Evolutionary conservation across 2,888 invertebrate species (phyloP), one percentile per base, ranked within the genome.

Genomic region (Chrysina gloriosa): DNA sequence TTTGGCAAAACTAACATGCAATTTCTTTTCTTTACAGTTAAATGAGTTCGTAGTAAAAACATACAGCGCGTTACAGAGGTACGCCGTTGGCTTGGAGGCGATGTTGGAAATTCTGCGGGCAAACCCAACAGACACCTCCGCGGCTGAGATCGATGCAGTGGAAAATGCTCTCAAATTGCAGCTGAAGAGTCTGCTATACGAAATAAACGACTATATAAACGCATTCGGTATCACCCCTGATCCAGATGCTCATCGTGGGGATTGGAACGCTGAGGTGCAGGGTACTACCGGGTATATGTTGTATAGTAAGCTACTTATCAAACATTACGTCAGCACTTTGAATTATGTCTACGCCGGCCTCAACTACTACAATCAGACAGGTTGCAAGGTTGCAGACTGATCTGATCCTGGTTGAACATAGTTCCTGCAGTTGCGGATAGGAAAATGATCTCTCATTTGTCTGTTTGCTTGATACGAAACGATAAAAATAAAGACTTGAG

Each of bases 61-160:
- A 78, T 92, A 89, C 83, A 86, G 88, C 76, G 87, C 87, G 72
- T 83, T 93, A 79, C 92, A 93, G 82, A 88, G 87, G 84, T 86
- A 89, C 70, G 91, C 91, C 1, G 91, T 92, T 3, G 90, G 89
- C 25, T 78, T 92, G 67, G 88, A 92, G 76, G 89, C 89, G 75
- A 86, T 92, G 54, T n/a, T n/a, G n/a, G n/a, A n/a, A n/a, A n/a
- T n/a, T n/a, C 84, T 86, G 34, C 45, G 7, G 19, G n/a, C n/a
- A n/a, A 16, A 45, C 7, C 45, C 19, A 6, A 7, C 14, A 45
- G 45, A 19, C 1, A 16, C 19, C 5, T 19, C 19, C 21, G 19
- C 45, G 2, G 14, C 82, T 16, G 84, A 76, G 9, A 80, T 84
- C 73, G 87, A 87, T 77, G 76, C 81, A 69, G 79, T 83, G 9